A percentile compares a stretch with the other conserved stretches of the same genome.
Evolutionary conservation across 2,797 vertebrate genomes (phyloP).

Genomic region (Sitta carolinensis): DNA sequence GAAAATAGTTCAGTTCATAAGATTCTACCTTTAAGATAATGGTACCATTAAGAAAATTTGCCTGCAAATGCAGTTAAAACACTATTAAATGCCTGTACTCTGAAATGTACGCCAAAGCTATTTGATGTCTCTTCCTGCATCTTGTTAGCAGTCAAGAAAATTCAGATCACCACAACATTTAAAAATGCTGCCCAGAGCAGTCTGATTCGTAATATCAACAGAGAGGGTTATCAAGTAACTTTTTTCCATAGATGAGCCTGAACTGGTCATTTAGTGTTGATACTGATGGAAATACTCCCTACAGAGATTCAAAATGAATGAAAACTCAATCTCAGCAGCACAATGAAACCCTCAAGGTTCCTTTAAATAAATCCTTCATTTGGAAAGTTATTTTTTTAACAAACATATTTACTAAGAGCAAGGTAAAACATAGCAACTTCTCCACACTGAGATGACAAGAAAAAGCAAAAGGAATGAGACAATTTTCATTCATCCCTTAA

Average conservation of each 20-base stretch:
- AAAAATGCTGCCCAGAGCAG: not conserved
- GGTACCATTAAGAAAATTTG: constrained; percentile 33
- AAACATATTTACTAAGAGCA: not conserved
- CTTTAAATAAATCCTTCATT: not conserved
- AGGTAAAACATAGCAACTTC: not conserved
- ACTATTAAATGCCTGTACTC: not conserved
- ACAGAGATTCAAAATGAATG: not conserved
- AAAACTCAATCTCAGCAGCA: not conserved
- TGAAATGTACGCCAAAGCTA: constrained; percentile 21
- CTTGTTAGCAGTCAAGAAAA: constrained; percentile 25
- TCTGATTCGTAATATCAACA: not conserved
- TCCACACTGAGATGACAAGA: not conserved
- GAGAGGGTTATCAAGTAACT: not conserved
- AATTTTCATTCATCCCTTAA: not conserved
- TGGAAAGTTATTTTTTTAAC: not conserved
- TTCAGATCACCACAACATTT: not conserved
- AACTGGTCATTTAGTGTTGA: not conserved
- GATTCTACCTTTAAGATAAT: constrained; percentile 9
- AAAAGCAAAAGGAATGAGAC: not conserved
- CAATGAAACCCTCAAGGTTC: not conserved
- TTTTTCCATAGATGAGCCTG: not conserved
- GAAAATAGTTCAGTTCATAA: constrained; percentile 25
- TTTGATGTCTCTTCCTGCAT: not conserved
- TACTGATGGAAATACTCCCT: not conserved
- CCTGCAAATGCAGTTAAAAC: constrained; percentile 26